Conservation (phyloP, 2,113 vertebrate species). For the Apteryx owenii region DNA sequence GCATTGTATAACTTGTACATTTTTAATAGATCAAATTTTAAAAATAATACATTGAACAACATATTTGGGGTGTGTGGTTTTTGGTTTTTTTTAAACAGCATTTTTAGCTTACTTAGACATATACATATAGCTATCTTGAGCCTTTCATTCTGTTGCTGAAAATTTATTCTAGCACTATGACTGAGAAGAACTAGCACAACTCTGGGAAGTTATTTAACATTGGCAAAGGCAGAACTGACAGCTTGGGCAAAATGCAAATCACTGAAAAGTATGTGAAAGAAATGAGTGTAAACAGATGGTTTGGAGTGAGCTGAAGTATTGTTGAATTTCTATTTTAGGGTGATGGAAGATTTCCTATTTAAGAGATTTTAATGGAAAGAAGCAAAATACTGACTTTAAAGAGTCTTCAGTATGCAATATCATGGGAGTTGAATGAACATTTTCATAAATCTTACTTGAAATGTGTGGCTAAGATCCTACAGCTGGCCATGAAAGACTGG, state of each 20-base stretch:
- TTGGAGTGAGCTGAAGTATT: slow-evolving; percentile 61
- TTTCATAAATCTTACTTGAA: background rate
- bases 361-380: background rate
- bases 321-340: slow-evolving; percentile 61
- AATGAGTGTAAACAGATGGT: slow-evolving; percentile 74
- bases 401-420: background rate
- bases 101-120: background rate
- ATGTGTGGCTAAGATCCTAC: background rate
- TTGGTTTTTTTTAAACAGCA: background rate
- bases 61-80: background rate
- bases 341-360: slow-evolving; percentile 37
- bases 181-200: slow-evolving; percentile 43
- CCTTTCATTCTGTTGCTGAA: background rate
- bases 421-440: background rate
- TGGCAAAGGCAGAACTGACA: slow-evolving; percentile 65
- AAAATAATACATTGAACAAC: background rate
- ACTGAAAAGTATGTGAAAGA: slow-evolving; percentile 46
- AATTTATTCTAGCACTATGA: slow-evolving; percentile 1
- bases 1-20: background rate
- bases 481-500: background rate
- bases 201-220: slow-evolving; percentile 38
- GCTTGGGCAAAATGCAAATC: slow-evolving; percentile 71
- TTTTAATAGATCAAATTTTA: background rate
- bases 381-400: slow-evolving; percentile 19
- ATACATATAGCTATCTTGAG: background rate